These are phyloP conservation scores for Eueides isabella DNA, from an alignment of 1,140 invertebrate species.

Conservation along the genomic window DNA sequence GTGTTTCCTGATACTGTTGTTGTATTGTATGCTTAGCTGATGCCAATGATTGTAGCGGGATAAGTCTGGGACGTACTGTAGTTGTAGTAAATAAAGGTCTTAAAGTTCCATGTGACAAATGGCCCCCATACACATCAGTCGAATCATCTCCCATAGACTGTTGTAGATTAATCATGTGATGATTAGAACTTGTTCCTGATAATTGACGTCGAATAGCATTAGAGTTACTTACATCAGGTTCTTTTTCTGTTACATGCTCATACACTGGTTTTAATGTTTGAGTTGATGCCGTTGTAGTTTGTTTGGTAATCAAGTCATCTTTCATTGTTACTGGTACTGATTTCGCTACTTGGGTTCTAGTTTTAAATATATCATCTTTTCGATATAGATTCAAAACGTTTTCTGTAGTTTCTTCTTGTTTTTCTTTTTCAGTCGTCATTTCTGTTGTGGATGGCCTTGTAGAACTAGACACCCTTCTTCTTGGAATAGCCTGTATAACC, in stretches of 20 bases:
- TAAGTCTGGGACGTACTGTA: conserved; percentile 74
- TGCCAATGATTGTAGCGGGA: conserved; percentile 71
- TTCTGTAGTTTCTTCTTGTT: conserved; percentile 65
- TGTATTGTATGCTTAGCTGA: conserved; percentile 71
- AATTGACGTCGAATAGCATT: conserved; percentile 82
- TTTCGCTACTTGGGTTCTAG: conserved; percentile 62
- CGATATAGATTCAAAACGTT: conserved; percentile 63
- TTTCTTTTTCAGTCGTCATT: conserved; percentile 60
- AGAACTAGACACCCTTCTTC: conserved; percentile 69
- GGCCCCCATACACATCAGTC: conserved; percentile 85
- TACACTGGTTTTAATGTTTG: conserved; percentile 79
- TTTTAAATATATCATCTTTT: conserved; percentile 63
- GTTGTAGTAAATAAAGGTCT: conserved; percentile 86
- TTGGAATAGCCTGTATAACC: conserved; percentile 85
- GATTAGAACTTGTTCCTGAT: conserved; percentile 72
- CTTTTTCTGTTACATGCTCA: conserved; percentile 75
- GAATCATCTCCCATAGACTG: conserved; percentile 84
- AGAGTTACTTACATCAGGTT: conserved; percentile 61
- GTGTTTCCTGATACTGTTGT: conserved; percentile 75
- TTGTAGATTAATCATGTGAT: conserved; percentile 74
- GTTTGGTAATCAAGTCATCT: conserved; percentile 66
- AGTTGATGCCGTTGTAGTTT: conserved; percentile 65
- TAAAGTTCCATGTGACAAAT: conserved; percentile 83
- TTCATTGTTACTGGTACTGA: conserved; percentile 55
- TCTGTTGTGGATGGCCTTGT: conserved; percentile 54